A percentile compares a stretch with the other conserved stretches of the same genome.
phyloP scores from a whole-genome alignment of 2,797 vertebrate species.

The Pangasius macronema region DNA sequence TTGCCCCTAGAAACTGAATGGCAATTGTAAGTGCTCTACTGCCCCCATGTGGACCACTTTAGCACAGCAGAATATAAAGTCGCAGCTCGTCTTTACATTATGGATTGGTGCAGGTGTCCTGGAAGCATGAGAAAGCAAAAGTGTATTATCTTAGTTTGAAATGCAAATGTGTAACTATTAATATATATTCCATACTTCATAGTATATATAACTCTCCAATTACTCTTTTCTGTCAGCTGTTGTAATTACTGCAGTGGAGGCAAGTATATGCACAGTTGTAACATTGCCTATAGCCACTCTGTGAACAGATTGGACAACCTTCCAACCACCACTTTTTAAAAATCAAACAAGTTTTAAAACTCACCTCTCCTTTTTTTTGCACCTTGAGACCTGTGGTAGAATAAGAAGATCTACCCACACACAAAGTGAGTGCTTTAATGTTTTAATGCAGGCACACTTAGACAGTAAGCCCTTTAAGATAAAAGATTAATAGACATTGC shows the following conservation, averaged over 20 bases:
- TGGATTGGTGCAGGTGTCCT: neutral
- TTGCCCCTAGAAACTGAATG: neutral
- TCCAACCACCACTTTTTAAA: neutral
- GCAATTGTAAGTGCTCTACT: neutral
- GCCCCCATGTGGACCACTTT: conserved; percentile 32
- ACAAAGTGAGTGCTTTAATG: neutral
- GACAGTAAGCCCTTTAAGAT: neutral
- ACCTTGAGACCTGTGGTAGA: neutral
- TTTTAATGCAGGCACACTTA: neutral
- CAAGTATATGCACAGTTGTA: neutral
- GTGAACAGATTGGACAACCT: neutral
- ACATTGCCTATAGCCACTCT: neutral
- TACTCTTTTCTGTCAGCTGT: too few species aligned
- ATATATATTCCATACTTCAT: neutral
- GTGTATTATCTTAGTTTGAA: neutral
- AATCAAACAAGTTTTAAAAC: neutral
- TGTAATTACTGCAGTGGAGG: neutral
- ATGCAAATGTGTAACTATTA: neutral
- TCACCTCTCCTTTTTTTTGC: neutral
- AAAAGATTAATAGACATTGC: neutral
- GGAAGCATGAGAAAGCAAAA: neutral
- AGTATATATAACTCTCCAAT: too few species aligned
- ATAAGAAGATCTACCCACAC: too few species aligned
- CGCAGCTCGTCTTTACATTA: neutral
- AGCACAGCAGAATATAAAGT: neutral